These are phyloP conservation scores for Leuciscus waleckii DNA, from an alignment of 2,797 vertebrate species.

Conservation along the genomic window DNA sequence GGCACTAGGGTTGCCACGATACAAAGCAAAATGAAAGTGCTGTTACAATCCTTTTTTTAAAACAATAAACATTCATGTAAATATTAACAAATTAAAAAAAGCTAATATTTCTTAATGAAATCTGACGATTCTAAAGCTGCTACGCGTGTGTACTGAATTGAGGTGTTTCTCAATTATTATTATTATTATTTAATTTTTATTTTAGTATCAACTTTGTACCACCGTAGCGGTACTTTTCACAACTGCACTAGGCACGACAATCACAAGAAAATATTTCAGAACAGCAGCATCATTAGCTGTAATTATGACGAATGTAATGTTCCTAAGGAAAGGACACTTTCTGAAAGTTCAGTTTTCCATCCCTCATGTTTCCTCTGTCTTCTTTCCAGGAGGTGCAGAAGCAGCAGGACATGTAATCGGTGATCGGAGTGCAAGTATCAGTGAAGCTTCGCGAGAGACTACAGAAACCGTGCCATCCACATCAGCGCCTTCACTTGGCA, in stretches of 20 bases:
- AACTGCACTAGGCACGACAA: not conserved
- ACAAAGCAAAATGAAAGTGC: not conserved
- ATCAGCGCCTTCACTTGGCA: slow-evolving; percentile 32
- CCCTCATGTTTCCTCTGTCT: slow-evolving; percentile 15
- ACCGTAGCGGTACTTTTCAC: not conserved
- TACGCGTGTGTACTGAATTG: not conserved
- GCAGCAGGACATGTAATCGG: slow-evolving; percentile 44
- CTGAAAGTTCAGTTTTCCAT: not conserved
- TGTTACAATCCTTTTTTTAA: not conserved
- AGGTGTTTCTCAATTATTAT: not conserved
- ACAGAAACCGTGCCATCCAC: slow-evolving; percentile 43
- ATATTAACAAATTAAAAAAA: not conserved
- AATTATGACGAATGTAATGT: not conserved
- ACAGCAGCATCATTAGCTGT: not conserved
- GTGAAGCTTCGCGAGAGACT: slow-evolving; percentile 53
- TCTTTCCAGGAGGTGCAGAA: slow-evolving; percentile 69
- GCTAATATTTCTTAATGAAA: not conserved
- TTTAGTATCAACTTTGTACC: not conserved
- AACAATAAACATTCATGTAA: not conserved
- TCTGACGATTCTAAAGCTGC: not conserved
- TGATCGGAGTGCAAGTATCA: slow-evolving; percentile 53
- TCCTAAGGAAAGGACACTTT: not conserved
- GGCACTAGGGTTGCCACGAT: not conserved
- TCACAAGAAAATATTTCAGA: not conserved
- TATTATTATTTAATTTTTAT: too few relatives aligned